These are phyloP conservation scores for Lucinisca nassula DNA, from an alignment of 2,888 invertebrate species.

Conservation along the genomic window DNA sequence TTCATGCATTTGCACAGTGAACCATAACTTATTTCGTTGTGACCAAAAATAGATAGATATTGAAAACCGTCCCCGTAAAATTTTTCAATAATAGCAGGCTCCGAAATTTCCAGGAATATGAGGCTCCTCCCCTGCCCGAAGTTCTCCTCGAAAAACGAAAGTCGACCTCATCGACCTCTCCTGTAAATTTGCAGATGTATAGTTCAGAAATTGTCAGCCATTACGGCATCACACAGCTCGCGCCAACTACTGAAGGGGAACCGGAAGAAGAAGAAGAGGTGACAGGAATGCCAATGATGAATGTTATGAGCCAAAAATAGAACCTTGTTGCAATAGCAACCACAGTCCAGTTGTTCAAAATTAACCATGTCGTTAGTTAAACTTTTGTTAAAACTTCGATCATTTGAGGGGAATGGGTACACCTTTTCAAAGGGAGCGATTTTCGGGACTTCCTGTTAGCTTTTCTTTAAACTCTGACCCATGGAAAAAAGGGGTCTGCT, in stretches of 20 bases:
- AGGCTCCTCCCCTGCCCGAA: slow-evolving; percentile 47
- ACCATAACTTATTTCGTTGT: too few relatives aligned
- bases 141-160: slow-evolving; percentile 63
- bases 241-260: slow-evolving; percentile 79
- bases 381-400: too few relatives aligned
- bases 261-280: slow-evolving; percentile 52
- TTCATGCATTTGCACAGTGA: too few relatives aligned
- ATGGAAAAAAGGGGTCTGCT: too few relatives aligned
- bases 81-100: slow-evolving; percentile 2
- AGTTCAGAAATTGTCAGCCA: slow-evolving; percentile 86
- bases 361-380: too few relatives aligned
- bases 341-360: too few relatives aligned
- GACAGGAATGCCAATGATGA: not conserved
- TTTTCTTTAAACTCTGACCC: too few relatives aligned
- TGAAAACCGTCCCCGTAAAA: not conserved
- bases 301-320: not conserved
- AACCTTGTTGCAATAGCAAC: not conserved
- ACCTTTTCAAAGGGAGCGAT: too few relatives aligned
- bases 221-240: slow-evolving; percentile 83
- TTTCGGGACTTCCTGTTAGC: too few relatives aligned
- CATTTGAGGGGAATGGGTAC: too few relatives aligned
- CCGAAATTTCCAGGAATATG: slow-evolving; percentile 67
- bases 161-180: slow-evolving; percentile 65
- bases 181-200: slow-evolving; percentile 84
- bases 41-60: not conserved